Evolutionary conservation across 1,140 invertebrate genomes (phyloP).

Genomic region (Zaprionus nigranus): DNA sequence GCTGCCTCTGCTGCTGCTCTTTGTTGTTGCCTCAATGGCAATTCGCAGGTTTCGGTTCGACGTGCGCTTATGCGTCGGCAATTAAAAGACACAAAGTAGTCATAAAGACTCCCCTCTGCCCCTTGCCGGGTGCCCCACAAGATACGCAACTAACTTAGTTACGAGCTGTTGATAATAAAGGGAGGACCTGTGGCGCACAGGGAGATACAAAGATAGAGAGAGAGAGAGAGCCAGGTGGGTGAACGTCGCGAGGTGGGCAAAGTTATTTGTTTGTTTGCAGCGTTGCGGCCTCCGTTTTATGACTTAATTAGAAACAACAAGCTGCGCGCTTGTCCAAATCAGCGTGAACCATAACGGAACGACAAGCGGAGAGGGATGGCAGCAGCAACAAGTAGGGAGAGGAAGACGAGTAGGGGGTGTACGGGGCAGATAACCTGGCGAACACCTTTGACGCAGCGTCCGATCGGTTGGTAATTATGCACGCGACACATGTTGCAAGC

Average conservation of each 20-base stretch:
- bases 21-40: constrained; percentile 54
- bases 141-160: constrained; percentile 60
- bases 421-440: constrained; percentile 35
- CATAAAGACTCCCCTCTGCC: constrained; percentile 58
- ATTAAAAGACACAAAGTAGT: constrained; percentile 79
- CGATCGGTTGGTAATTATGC: constrained; percentile 66
- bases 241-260: constrained; percentile 4
- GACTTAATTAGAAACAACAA: constrained; percentile 72
- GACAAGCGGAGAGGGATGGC: background rate
- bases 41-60: constrained; percentile 62
- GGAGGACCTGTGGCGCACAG: constrained; percentile 1
- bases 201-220: background rate
- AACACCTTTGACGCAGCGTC: constrained; percentile 40
- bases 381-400: background rate
- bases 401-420: background rate
- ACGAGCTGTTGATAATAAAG: constrained; percentile 74
- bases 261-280: constrained; percentile 58
- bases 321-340: constrained; percentile 55
- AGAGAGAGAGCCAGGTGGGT: background rate
- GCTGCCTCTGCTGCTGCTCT: constrained; percentile 20
- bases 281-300: constrained; percentile 65
- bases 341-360: constrained; percentile 69
- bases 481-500: constrained; percentile 75
- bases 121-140: background rate
- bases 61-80: constrained; percentile 67